A percentile compares a stretch with the other conserved stretches of the same genome.
phyloP scores from a whole-genome alignment of 2,888 invertebrate species.

The Ischnus inquisitorius region DNA sequence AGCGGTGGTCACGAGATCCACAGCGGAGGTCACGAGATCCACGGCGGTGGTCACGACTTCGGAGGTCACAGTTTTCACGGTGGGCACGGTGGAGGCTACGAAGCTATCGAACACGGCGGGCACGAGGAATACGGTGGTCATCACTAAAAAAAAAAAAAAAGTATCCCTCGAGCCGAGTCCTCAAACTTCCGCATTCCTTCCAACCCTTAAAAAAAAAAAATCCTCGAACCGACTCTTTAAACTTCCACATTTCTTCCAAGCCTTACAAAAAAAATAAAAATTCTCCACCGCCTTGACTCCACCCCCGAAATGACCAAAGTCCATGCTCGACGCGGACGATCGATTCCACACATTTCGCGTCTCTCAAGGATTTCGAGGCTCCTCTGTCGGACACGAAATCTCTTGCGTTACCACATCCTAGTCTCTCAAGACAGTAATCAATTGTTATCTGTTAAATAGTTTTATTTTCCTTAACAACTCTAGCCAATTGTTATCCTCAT shows the following conservation, averaged over 20 bases:
- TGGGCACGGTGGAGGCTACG: constrained; percentile 71
- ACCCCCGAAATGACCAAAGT: constrained; percentile 44
- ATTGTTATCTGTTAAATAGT: constrained; percentile 22
- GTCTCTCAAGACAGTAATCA: constrained; percentile 34
- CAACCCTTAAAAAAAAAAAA: neutral
- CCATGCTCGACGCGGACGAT: neutral
- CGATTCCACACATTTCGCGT: neutral
- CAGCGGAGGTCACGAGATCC: constrained; percentile 39
- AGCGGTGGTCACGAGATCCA: constrained; percentile 53
- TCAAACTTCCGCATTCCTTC: neutral
- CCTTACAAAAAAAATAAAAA: neutral
- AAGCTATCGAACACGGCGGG: constrained; percentile 61
- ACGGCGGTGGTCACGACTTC: constrained; percentile 45
- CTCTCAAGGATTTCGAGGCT: neutral
- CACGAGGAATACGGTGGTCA: constrained; percentile 70
- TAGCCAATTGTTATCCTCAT: neutral
- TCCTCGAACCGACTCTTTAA: neutral
- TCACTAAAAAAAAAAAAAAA: constrained; percentile 23
- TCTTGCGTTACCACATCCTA: constrained; percentile 38
- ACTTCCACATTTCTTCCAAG: neutral
- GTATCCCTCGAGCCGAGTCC: neutral
- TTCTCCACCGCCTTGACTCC: neutral
- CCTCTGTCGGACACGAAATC: constrained; percentile 12
- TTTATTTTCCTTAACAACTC: neutral
- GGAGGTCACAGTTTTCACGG: constrained; percentile 43